These are phyloP conservation scores for Thaleichthys pacificus DNA, from an alignment of 2,797 vertebrate genomes.

Conservation along the genomic window DNA sequence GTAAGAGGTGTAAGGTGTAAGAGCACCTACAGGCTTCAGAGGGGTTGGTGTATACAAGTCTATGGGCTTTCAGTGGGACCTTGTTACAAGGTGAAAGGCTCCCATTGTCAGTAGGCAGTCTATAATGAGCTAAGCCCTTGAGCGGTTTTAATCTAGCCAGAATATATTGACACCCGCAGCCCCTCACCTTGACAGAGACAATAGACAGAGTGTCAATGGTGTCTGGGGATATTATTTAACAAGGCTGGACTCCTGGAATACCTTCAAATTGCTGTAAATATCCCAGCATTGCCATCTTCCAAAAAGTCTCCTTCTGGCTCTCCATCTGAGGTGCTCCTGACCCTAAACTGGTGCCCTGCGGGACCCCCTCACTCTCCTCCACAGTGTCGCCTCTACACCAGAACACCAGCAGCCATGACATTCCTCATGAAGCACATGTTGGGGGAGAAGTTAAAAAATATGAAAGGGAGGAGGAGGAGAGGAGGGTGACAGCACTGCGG, in stretches of 20 bases:
- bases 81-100: constrained; percentile 52
- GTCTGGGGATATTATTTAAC: constrained; percentile 21
- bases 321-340: not conserved
- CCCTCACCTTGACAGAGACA: constrained; percentile 39
- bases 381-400: too few species aligned
- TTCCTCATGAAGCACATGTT: constrained; percentile 67
- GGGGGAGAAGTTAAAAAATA: constrained; percentile 66
- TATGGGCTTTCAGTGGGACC: constrained; percentile 14
- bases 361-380: not conserved
- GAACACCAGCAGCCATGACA: constrained; percentile 48
- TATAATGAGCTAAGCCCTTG: constrained; percentile 76
- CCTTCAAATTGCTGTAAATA: not conserved
- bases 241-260: not conserved
- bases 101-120: constrained; percentile 49
- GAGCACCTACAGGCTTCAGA: not conserved
- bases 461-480: constrained; percentile 49
- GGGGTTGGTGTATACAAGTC: not conserved
- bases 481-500: constrained; percentile 19
- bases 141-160: constrained; percentile 58
- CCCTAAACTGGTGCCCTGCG: not conserved
- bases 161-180: constrained; percentile 57
- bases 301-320: not conserved
- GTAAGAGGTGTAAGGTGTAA: too few species aligned
- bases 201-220: constrained; percentile 29
- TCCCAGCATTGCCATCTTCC: not conserved